A percentile compares a stretch with the other conserved stretches of the same genome.
Conservation (phyloP, 2,888 invertebrate species). For the Hyles lineata region DNA sequence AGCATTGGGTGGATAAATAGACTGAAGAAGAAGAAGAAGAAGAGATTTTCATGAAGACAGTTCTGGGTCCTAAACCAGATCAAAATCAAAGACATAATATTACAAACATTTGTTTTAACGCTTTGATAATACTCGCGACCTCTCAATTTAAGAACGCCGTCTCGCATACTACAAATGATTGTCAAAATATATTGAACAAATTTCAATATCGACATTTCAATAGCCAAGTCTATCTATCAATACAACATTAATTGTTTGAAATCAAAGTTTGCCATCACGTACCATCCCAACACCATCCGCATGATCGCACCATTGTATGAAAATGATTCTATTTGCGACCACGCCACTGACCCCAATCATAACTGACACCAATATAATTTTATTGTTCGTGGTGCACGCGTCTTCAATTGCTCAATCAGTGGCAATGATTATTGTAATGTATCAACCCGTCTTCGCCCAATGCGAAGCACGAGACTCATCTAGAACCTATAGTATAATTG, state of each 20-base stretch:
- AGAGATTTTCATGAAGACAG: too few relatives aligned
- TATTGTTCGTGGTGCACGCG: conserved; percentile 42
- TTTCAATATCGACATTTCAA: neutral
- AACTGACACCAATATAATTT: conserved; percentile 43
- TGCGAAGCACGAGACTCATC: too few relatives aligned
- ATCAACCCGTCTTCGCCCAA: too few relatives aligned
- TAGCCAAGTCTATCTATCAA: neutral
- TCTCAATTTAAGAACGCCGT: neutral
- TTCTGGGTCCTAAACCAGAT: too few relatives aligned
- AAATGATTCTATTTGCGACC: conserved; percentile 41
- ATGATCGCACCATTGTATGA: conserved; percentile 14
- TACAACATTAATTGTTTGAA: neutral
- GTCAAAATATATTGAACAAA: neutral
- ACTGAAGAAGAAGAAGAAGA: too few relatives aligned
- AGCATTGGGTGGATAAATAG: too few relatives aligned
- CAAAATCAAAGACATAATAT: too few relatives aligned
- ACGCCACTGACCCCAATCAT: conserved; percentile 59
- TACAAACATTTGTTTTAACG: too few relatives aligned
- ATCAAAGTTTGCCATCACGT: conserved; percentile 1
- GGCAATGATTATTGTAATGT: conserved; percentile 30
- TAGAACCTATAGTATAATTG: too few relatives aligned
- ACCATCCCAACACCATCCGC: conserved; percentile 4
- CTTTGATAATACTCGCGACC: neutral
- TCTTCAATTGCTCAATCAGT: conserved; percentile 52
- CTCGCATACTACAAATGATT: neutral